Evolutionary conservation across 2,113 vertebrate genomes (phyloP).

Genomic region (Steatornis caripensis): DNA sequence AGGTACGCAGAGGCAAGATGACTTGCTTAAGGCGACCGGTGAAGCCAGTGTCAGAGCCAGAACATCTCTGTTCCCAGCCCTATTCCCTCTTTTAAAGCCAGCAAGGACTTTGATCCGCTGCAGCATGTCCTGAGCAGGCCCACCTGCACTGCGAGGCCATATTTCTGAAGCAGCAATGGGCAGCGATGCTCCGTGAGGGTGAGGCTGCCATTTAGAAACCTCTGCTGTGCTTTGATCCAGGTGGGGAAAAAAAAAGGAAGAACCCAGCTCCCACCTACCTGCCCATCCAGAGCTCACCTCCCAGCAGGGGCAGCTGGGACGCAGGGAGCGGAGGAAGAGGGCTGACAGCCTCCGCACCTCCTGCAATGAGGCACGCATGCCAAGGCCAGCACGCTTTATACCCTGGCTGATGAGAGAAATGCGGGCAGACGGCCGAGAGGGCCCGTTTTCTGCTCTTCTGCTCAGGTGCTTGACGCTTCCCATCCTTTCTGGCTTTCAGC

Average conservation of each 20-base stretch:
- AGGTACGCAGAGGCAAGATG: not conserved
- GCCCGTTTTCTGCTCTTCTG: not conserved
- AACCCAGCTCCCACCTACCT: not conserved
- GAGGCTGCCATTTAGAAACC: not conserved
- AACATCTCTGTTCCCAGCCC: not conserved
- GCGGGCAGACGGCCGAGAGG: not conserved
- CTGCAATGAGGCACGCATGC: rapidly evolving
- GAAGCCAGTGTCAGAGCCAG: not conserved
- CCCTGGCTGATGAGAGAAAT: not conserved
- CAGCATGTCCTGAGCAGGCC: not conserved
- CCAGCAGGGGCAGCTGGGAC: not conserved
- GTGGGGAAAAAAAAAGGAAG: not conserved
- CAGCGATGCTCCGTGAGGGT: rapidly evolving
- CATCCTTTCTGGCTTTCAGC: not conserved
- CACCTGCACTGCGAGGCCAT: not conserved
- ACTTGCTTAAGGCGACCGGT: not conserved
- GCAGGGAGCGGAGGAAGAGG: not conserved
- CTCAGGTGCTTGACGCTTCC: not conserved
- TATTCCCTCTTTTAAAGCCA: not conserved
- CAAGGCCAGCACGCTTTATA: rapidly evolving
- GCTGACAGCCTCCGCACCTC: not conserved
- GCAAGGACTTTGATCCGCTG: not conserved
- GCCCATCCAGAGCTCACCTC: not conserved
- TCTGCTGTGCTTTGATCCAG: not conserved
- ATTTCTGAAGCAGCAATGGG: not conserved